Conservation (phyloP, 2,888 invertebrate genomes). For the Listrodromus nycthemerus region DNA sequence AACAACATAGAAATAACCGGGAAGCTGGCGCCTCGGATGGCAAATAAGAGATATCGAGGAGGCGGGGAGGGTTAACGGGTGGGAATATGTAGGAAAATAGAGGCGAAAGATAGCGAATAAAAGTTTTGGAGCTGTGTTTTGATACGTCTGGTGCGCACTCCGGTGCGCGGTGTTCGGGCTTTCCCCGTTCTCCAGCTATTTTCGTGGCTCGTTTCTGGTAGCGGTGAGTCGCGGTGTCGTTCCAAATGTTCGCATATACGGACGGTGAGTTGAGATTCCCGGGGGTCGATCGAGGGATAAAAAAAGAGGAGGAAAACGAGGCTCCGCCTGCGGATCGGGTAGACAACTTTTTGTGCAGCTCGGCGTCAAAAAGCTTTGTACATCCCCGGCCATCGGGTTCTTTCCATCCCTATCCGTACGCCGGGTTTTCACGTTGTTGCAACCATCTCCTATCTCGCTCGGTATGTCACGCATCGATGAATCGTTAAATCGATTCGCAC, state of each 20-base stretch:
- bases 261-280: slow-evolving; percentile 23
- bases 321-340: slow-evolving; percentile 43
- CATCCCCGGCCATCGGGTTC: slow-evolving; percentile 16
- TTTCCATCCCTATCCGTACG: slow-evolving; percentile 9
- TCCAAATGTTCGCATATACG: slow-evolving; percentile 22
- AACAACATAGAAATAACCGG: slow-evolving; percentile 51
- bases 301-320: slow-evolving; percentile 34
- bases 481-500: slow-evolving; percentile 61
- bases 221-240: slow-evolving; percentile 32
- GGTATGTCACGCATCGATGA: slow-evolving; percentile 59
- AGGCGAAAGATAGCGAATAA: slow-evolving; percentile 53
- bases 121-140: slow-evolving; percentile 63
- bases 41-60: slow-evolving; percentile 60
- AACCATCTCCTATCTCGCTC: slow-evolving; percentile 24
- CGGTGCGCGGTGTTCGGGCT: slow-evolving; percentile 5
- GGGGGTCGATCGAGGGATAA: slow-evolving; percentile 58
- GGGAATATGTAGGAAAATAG: slow-evolving; percentile 38
- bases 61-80: slow-evolving; percentile 7
- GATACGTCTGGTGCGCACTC: slow-evolving; percentile 47
- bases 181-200: slow-evolving; percentile 11
- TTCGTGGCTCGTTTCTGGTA: slow-evolving; percentile 31
- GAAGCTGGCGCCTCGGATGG: slow-evolving; percentile 57
- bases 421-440: not conserved
- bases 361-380: slow-evolving; percentile 64
- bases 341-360: slow-evolving; percentile 61